Base-by-base conservation (phyloP, 2,888 invertebrate species). In the Epinotia nisella region DNA sequence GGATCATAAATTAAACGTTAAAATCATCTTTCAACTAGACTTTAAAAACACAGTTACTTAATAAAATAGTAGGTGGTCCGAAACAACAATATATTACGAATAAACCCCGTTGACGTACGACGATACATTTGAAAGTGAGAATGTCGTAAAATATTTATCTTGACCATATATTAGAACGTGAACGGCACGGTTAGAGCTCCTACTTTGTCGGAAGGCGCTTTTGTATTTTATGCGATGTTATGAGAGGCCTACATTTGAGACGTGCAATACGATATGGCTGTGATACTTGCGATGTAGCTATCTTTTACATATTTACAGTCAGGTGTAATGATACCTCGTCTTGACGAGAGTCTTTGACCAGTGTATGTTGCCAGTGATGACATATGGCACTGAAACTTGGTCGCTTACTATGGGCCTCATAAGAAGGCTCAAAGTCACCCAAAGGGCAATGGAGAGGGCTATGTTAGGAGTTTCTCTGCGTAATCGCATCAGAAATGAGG, bases 31-130 rank as follows among this genome's bases (percentile, higher is more conserved):
- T 72, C 72, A 72, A 56, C 67, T 56, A 62, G 21, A 55, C 66
- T 19, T 55, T 61, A 49, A 68, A 62, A 60, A 60, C 56, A 61
- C 67, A 56, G 67, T 68, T 73, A 59, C 45, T 58, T 24, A 69
- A 56, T 69, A 73, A 73, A 73, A 70, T 74, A 58, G 74, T 74
- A 70, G 74, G 70, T 74, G 74, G 74, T 74, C 74, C 49, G 59
- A 60, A 65, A 70, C 64, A 60, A 73, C 64, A 64, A 73, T 64
- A 73, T 68, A 62, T 73, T 73, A 88, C 82, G 85, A 81, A 84
- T 85, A 84, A 86, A 86, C 83, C 80, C 78, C 75, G 81, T 82
- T 85, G 84, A 87, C 84, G 84, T 84, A 83, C 77, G 79, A 75
- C 53, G 70, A 58, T 56, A 66, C 66, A 56, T 69, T 55, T 70